These are phyloP conservation scores for Bombus sylvicola DNA, from an alignment of 1,140 invertebrate species.

Conservation along the genomic window DNA sequence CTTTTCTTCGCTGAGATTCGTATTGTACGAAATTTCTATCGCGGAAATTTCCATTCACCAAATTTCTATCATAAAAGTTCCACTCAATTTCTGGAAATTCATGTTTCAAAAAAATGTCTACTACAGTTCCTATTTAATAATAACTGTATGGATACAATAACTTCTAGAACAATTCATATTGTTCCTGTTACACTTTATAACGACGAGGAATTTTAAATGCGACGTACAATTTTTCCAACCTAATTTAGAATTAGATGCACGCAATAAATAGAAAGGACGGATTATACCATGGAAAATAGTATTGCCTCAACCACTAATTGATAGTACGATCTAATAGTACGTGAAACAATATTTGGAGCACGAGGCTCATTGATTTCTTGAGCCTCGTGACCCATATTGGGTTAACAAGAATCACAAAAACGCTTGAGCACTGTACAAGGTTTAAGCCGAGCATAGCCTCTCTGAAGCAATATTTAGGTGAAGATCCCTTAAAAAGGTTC, in stretches of 20 bases:
- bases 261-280: background rate
- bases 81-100: background rate
- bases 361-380: constrained; percentile 35
- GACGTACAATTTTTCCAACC: background rate
- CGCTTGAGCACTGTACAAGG: background rate
- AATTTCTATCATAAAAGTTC: background rate
- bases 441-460: constrained; percentile 13
- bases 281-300: background rate
- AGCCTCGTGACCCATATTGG: constrained; percentile 38
- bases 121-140: no score
- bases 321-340: background rate
- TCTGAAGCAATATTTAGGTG: background rate
- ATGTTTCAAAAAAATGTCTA: no score
- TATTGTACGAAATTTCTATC: no score
- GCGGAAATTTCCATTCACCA: background rate
- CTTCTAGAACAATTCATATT: no score
- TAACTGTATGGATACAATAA: no score
- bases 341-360: constrained; percentile 36
- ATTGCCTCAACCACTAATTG: background rate
- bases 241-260: background rate
- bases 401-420: constrained; percentile 42
- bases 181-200: no score
- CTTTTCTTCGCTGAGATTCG: no score
- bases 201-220: no score
- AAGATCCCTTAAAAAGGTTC: background rate